Percentiles rank a stretch among this genome's conserved stretches.
Evolutionary conservation across 2,888 invertebrate genomes (phyloP).

Genomic region (Lycocerus yunnanus): DNA sequence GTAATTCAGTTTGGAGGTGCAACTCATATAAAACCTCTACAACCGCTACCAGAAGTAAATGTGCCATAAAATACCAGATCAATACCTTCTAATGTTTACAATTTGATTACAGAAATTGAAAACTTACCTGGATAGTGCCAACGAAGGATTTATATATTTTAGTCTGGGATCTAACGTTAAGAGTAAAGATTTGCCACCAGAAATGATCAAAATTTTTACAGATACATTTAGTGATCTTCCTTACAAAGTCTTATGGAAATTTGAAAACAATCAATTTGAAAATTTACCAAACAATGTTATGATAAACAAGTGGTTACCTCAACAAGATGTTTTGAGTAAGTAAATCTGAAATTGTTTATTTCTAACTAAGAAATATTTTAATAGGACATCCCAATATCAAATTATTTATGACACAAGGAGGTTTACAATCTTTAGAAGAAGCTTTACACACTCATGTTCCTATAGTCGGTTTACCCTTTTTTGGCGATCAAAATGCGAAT

Average conservation of each 20-base stretch:
- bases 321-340: constrained; percentile 52
- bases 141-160: constrained; percentile 35
- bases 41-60: constrained; percentile 42
- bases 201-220: constrained; percentile 44
- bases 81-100: background rate
- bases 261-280: constrained; percentile 46
- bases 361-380: too few relatives aligned
- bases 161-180: constrained; percentile 9
- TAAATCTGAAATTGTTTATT: background rate
- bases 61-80: background rate
- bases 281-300: constrained; percentile 50
- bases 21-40: constrained; percentile 36
- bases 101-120: background rate
- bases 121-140: background rate
- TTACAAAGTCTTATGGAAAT: constrained; percentile 57
- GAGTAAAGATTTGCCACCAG: constrained; percentile 25
- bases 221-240: constrained; percentile 52
- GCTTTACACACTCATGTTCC: background rate
- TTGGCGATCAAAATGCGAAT: background rate
- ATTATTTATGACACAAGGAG: constrained; percentile 19
- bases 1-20: constrained; percentile 47
- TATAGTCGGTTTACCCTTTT: background rate
- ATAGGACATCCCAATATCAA: background rate
- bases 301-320: constrained; percentile 53
- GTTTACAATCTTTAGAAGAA: background rate